Percentiles rank a stretch among this genome's conserved stretches.
Conservation (phyloP, 1,140 invertebrate genomes). For the Oreohelix idahoensis region DNA sequence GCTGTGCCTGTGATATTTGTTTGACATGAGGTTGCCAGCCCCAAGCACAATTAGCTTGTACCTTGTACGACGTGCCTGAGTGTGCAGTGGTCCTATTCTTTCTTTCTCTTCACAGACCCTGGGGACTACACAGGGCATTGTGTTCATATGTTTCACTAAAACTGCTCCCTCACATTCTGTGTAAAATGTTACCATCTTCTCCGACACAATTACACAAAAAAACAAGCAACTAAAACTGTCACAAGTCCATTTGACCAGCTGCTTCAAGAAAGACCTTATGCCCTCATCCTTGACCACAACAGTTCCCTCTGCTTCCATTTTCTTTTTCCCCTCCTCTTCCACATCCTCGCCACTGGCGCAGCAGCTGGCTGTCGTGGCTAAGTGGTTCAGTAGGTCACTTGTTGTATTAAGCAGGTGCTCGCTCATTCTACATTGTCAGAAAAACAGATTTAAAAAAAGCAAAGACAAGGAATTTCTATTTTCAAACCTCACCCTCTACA, state of each 20-base stretch:
- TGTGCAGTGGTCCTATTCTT: too few relatives aligned
- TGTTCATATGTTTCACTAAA: too few relatives aligned
- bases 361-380: conserved; percentile 37
- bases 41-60: too few relatives aligned
- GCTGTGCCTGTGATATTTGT: too few relatives aligned
- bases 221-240: background rate
- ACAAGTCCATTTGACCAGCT: background rate
- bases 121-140: too few relatives aligned
- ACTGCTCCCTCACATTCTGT: too few relatives aligned
- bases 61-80: too few relatives aligned
- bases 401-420: conserved; percentile 47
- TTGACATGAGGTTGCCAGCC: too few relatives aligned
- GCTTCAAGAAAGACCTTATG: background rate
- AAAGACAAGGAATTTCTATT: background rate
- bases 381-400: conserved; percentile 45
- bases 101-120: too few relatives aligned
- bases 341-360: conserved; percentile 8
- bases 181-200: too few relatives aligned
- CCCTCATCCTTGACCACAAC: background rate
- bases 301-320: background rate
- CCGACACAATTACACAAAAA: background rate
- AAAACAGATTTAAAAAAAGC: background rate
- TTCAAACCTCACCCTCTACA: too few relatives aligned
- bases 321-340: background rate
- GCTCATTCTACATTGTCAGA: conserved; percentile 40